Base-by-base conservation (phyloP, 2,888 invertebrate species). In the Agriopis marginaria region DNA sequence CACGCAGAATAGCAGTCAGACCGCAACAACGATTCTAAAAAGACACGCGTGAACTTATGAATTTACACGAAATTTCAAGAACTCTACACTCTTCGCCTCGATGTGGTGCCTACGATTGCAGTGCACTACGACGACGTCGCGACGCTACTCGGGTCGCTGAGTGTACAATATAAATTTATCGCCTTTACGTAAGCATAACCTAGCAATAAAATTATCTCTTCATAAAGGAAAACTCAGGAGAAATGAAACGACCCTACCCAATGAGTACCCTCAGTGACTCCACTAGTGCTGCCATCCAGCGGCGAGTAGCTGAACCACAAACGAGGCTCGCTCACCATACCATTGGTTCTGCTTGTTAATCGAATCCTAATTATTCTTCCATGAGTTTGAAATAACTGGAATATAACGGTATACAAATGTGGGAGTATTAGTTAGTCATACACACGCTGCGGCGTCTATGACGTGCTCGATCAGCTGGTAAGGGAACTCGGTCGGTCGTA, bases 401-500 rank as follows among this genome's bases (percentile, higher is more conserved):
- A 63, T 63, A 77, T 85, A 89, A 85, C 85, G 85, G 86, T 81
- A 75, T 77, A 72, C 75, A 77, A 79, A 79, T 76, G 49, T 73
- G 75, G 78, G 82, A 79, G 80, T 80, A 82, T 86, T 83, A 84
- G 81, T 87, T 83, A 86, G 84, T 84, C 82, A 84, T 81, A 72
- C 77, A 75, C 66, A 70, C 79, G 78, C 77, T 75, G 62, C 47
- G 54, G 60, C 59, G n/a, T 51, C 54, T 74, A 81, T 78, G 81
- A 83, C 80, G 83, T 74, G 77, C 56, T 55, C 86, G 90, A 91
- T 92, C 93, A 93, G 92, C 92, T 93, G 92, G 79, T 80, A 32
- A 17, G 53, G 82, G 84, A 91, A 89, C 88, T 92, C 88, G 92
- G 92, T 82, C 91, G 93, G 93, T 92, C 93, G 84, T 77, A 89